A percentile compares a stretch with the other conserved stretches of the same genome.
Conservation (phyloP, 2,888 invertebrate species). For the Andrena minutula region DNA sequence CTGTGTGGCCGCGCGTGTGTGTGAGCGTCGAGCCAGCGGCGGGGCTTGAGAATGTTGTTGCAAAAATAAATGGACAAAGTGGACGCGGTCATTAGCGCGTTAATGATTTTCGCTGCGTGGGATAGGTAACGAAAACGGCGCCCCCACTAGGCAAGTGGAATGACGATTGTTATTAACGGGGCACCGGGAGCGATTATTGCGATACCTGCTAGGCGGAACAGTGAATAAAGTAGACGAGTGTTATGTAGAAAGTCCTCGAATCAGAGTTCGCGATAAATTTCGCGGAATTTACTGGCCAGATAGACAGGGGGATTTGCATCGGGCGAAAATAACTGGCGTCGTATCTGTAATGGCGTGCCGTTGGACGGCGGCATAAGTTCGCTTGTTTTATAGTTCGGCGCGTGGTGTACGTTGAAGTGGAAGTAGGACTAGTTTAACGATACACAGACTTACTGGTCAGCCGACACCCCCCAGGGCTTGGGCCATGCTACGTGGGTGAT, state of each 20-base stretch:
- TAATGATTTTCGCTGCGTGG: constrained; percentile 15
- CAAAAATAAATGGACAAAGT: background rate
- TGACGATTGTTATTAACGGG: constrained; percentile 46
- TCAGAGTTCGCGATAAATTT: constrained; percentile 47
- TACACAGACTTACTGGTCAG: constrained; percentile 6
- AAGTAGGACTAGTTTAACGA: constrained; percentile 24
- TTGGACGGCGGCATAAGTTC: constrained; percentile 37
- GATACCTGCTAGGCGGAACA: constrained; percentile 20
- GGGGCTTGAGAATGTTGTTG: constrained; percentile 2
- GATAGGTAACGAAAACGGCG: constrained; percentile 15
- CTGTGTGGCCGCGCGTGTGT: background rate
- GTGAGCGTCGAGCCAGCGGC: background rate
- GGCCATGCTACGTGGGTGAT: no score
- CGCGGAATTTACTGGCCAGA: constrained; percentile 48
- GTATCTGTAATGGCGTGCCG: constrained; percentile 30
- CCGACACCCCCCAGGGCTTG: constrained; percentile 8
- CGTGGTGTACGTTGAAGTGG: background rate
- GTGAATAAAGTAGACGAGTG: constrained; percentile 12
- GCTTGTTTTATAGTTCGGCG: constrained; percentile 34
- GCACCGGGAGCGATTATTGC: constrained; percentile 7
- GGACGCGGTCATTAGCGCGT: constrained; percentile 48
- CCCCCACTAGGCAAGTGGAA: constrained; percentile 2
- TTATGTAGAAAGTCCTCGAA: constrained; percentile 29
- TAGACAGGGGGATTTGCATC: constrained; percentile 48
- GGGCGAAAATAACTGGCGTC: constrained; percentile 42